These are phyloP conservation scores for Notamacropus eugenii DNA, from an alignment of 2,797 vertebrate species.

Conservation along the genomic window DNA sequence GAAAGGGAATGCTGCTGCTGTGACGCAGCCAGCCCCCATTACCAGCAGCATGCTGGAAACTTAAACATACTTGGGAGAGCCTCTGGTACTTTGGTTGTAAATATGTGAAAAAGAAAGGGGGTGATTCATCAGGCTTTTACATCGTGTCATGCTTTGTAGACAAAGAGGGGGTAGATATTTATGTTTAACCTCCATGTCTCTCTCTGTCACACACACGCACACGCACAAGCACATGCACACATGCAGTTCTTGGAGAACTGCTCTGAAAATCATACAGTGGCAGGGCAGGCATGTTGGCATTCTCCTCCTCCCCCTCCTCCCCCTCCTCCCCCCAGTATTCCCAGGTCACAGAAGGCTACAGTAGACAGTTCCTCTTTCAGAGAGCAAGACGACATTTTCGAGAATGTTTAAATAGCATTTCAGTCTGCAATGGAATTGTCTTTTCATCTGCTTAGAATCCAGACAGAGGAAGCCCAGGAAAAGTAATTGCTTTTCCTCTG, in stretches of 20 bases:
- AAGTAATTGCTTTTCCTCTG: slow-evolving; percentile 75
- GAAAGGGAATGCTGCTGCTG: slow-evolving; percentile 31
- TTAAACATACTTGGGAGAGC: slow-evolving; percentile 15
- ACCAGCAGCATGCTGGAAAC: slow-evolving; percentile 38
- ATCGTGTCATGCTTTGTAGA: not conserved
- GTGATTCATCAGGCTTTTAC: slow-evolving; percentile 46
- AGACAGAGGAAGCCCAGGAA: slow-evolving; percentile 74
- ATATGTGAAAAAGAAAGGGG: slow-evolving; percentile 51
- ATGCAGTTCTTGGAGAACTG: not conserved
- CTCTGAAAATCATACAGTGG: slow-evolving; percentile 27
- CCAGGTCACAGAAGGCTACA: slow-evolving; percentile 53
- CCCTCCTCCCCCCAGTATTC: slow-evolving; percentile 23
- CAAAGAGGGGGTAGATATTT: slow-evolving; percentile 26
- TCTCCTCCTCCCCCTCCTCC: slow-evolving; percentile 29
- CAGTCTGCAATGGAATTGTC: slow-evolving; percentile 68
- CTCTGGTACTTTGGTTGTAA: slow-evolving; percentile 44
- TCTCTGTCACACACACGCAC: too few species aligned
- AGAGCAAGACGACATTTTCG: slow-evolving; percentile 67
- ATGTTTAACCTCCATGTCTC: not conserved
- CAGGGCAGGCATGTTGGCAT: slow-evolving; percentile 49
- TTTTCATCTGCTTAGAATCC: slow-evolving; percentile 73
- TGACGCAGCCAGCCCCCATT: slow-evolving; percentile 41
- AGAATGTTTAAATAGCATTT: slow-evolving; percentile 74
- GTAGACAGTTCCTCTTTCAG: slow-evolving; percentile 64
- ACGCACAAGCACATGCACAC: not conserved